These are phyloP conservation scores for Hyposoter didymator DNA, from an alignment of 2,888 invertebrate genomes.

Conservation along the genomic window DNA sequence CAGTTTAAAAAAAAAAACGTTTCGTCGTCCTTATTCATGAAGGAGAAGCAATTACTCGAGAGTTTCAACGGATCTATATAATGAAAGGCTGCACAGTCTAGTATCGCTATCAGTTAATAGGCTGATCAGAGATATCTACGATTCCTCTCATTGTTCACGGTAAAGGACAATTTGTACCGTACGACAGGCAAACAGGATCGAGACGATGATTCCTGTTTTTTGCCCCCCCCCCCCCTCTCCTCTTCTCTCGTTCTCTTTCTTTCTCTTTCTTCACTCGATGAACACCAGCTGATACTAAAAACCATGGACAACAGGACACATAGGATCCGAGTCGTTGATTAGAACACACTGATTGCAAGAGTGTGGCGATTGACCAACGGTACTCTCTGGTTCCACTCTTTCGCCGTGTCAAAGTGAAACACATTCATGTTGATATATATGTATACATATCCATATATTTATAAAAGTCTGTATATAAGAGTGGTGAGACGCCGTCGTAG, in stretches of 20 bases:
- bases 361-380: conserved; percentile 75
- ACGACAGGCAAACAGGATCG: conserved; percentile 66
- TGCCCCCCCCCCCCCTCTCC: conserved; percentile 1
- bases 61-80: conserved; percentile 31
- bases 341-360: conserved; percentile 73
- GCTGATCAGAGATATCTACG: conserved; percentile 52
- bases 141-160: conserved; percentile 61
- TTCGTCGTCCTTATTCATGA: conserved; percentile 27
- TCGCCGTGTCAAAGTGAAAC: conserved; percentile 29
- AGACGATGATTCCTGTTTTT: conserved; percentile 40
- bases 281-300: conserved; percentile 59
- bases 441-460: conserved; percentile 5
- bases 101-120: conserved; percentile 48
- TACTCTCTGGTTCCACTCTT: conserved; percentile 54
- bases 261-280: conserved; percentile 17
- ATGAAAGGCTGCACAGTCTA: conserved; percentile 27
- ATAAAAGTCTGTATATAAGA: conserved; percentile 4
- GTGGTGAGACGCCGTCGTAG: conserved; percentile 48
- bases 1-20: conserved; percentile 10
- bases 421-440: conserved; percentile 7
- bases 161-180: conserved; percentile 76
- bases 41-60: neutral
- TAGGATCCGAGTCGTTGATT: conserved; percentile 75
- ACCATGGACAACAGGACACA: conserved; percentile 56
- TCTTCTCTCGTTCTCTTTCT: neutral